A percentile compares a stretch with the other conserved stretches of the same genome.
Evolutionary conservation across 1,140 invertebrate genomes (phyloP).

Genomic region (Charaxes varanes): DNA sequence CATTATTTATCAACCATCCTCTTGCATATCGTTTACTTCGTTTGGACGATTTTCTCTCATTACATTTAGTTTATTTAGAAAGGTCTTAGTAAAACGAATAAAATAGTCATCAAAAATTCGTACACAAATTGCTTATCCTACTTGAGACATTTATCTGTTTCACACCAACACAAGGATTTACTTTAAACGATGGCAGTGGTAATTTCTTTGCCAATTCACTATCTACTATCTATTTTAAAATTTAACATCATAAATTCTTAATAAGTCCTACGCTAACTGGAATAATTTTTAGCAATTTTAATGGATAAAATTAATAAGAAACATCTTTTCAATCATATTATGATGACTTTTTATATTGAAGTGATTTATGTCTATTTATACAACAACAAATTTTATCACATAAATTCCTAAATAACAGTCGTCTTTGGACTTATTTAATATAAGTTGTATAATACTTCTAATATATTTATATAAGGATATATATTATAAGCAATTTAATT

Average conservation of each 20-base stretch:
- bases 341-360: constrained; percentile 38
- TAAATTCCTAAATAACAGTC: constrained; percentile 64
- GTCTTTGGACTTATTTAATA: constrained; percentile 52
- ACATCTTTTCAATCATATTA: too few species aligned
- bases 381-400: constrained; percentile 65
- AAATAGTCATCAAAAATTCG: constrained; percentile 67
- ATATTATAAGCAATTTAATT: constrained; percentile 43
- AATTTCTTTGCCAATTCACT: constrained; percentile 54
- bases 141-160: constrained; percentile 26
- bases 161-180: constrained; percentile 22
- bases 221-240: constrained; percentile 42
- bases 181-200: constrained; percentile 62
- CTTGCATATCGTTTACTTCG: constrained; percentile 23
- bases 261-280: constrained; percentile 20
- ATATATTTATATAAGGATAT: constrained; percentile 45
- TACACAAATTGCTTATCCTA: constrained; percentile 49
- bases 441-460: constrained; percentile 28
- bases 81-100: constrained; percentile 48
- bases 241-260: constrained; percentile 24
- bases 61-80: constrained; percentile 27
- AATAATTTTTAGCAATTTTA: constrained; percentile 12
- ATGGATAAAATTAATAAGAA: constrained; percentile 8
- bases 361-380: constrained; percentile 47
- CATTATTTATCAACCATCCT: constrained; percentile 21
- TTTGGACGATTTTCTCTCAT: constrained; percentile 29